Base-by-base conservation (phyloP, 2,888 invertebrate genomes). In the Eristalinus aeneus region DNA sequence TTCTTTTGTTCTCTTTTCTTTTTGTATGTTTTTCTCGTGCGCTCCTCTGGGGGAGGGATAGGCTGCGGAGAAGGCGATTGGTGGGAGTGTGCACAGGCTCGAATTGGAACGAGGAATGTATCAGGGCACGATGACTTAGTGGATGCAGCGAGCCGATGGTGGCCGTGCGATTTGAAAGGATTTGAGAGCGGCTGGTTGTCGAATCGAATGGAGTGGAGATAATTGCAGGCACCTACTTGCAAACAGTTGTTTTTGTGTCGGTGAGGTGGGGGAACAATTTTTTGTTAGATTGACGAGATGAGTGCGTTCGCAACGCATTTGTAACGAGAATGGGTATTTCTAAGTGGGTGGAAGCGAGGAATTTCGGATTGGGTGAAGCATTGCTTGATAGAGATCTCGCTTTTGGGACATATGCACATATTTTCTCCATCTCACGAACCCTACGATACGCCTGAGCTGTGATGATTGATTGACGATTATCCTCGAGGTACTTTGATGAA, bases 51-150 rank as follows among this genome's bases (percentile, higher is more conserved):
- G 68, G 72, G 60, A 60, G 60, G 63, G 71, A 63, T 32, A 64
- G 63, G 12, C 1, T 36, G 11, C n/a, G 20, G 31, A 27, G 32
- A 22, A 69, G 65, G 32, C 22, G 60, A 72, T 72, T 79, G 78
- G 78, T 72, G 58, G 72, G 65, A 46, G 36, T 64, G n/a, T n/a
- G 34, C 31, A 39, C 54, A 34, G 23, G 2, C 39, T 69, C 16
- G 68, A 68, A 65, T 56, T 74, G 56, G 56, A 56, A 74, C 69
- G 27, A 60, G 36, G 56, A 23, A 23, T 60, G 23, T 16, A 22
- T 68, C 20, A 58, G 27, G 46, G 12, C 60, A 16, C 61, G 63
- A 61, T 58, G 46, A 53, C 27, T 39, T 58, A 68, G 54, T 68
- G 69, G 72, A 73, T 20, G 20, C 61, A n/a, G 32, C 53, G 53